Evolutionary conservation across 2,797 vertebrate species (phyloP), one percentile per base, ranked within the genome.

Genomic region (Glossophaga mutica): DNA sequence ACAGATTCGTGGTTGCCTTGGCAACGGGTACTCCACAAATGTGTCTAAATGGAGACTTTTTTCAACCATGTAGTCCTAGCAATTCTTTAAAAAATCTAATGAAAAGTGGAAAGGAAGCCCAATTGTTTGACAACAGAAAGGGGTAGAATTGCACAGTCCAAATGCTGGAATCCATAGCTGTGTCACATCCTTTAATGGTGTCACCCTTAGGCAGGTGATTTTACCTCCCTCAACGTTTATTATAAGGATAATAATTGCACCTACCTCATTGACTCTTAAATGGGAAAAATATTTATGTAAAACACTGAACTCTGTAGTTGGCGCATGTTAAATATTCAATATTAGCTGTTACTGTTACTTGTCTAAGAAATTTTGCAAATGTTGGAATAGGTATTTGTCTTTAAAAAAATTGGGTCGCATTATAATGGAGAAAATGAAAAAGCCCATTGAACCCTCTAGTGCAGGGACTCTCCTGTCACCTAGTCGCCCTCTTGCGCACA

Each of bases 401-500:
- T 90, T 52, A 37, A 32, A 73, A 71, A 85, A 55, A 74, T 39
- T 4, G 48, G 42, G n/a, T 4, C 77, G 26, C 6, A 57, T 77
- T 65, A 34, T 22, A 82, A 59, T 16, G 15, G 37, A 39, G 82
- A 68, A 84, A 62, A 14, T 39, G 42, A 71, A 90, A 88, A 42
- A 19, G 5, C 16, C 26, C 9, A 6, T 16, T 84, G 9, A 34
- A 32, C 22, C 44, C 79, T n/a, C 0, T 37, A 34, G 34, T 5
- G 9, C 7, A 19, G 0, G 0, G 3, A 15, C 24, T 57, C 68
- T 71, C 44, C 18, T 0, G 0, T 59, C n/a, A 24, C 5, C n/a
- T 11, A 1, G 39, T 70, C 26, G 42, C 4, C 6, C 37, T 55
- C 9, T 39, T 3, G 3, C 9, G 0, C 37, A 6, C 19, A 42